A percentile compares a stretch with the other conserved stretches of the same genome.
These are phyloP conservation scores for Hybognathus amarus DNA, from an alignment of 2,797 vertebrate species.

Conservation along the genomic window DNA sequence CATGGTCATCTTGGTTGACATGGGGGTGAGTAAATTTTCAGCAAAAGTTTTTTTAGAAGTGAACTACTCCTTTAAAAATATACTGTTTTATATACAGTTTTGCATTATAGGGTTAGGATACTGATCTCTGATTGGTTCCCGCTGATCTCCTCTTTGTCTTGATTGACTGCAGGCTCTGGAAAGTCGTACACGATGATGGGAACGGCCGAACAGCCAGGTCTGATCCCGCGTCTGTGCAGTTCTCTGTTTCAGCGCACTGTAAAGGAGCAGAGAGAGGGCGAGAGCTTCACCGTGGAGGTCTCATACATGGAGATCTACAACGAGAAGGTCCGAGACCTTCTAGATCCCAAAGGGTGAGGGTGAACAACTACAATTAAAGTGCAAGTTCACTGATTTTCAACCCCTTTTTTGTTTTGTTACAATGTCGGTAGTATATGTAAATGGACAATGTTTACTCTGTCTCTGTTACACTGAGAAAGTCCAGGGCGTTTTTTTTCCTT, in stretches of 20 bases:
- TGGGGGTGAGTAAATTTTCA: no score
- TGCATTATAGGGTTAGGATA: neutral
- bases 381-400: neutral
- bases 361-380: neutral
- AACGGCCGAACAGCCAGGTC: conserved; percentile 83
- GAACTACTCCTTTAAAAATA: neutral
- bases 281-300: conserved; percentile 89
- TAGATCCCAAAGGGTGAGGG: conserved; percentile 88
- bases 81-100: neutral
- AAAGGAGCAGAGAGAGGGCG: conserved; percentile 81
- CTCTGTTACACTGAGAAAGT: no score
- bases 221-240: conserved; percentile 88
- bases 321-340: conserved; percentile 88
- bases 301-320: conserved; percentile 94
- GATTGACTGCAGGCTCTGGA: conserved; percentile 79
- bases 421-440: no score
- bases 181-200: conserved; percentile 94
- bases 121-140: conserved; percentile 9
- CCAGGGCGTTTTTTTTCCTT: no score
- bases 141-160: neutral
- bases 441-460: no score
- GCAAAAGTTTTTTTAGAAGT: no score
- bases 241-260: conserved; percentile 84
- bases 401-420: no score
- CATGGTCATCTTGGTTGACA: no score